phyloP scores from a whole-genome alignment of 2,797 vertebrate species.

The Anas acuta region DNA sequence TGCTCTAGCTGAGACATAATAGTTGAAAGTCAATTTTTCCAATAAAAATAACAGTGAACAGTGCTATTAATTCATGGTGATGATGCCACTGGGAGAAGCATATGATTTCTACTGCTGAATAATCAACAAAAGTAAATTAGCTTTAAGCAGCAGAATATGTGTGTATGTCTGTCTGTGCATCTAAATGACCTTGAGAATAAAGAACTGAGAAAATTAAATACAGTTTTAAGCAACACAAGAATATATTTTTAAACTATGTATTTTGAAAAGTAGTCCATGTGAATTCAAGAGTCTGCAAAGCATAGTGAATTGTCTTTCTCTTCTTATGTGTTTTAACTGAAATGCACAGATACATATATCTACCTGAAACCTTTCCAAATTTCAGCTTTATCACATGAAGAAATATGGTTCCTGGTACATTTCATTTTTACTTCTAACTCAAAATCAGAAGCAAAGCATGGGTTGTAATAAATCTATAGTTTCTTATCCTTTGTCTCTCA shows the following conservation, averaged over 20 bases:
- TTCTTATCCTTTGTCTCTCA: neutral
- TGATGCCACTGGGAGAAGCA: conserved; percentile 32
- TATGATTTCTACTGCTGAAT: conserved; percentile 39
- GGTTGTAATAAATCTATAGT: neutral
- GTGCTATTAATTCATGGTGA: conserved; percentile 52
- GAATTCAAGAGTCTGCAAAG: neutral
- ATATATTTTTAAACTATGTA: neutral
- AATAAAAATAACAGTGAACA: conserved; percentile 46
- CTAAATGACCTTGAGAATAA: conserved; percentile 42
- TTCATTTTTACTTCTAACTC: neutral
- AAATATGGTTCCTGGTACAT: neutral
- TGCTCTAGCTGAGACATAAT: conserved; percentile 42
- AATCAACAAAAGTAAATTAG: conserved; percentile 59
- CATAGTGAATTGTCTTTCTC: neutral
- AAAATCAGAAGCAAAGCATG: neutral
- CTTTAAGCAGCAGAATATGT: conserved; percentile 21
- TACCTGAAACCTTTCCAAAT: neutral
- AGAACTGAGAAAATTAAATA: conserved; percentile 25
- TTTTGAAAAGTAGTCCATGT: neutral
- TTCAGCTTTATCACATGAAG: neutral
- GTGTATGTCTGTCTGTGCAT: neutral
- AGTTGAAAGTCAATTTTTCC: conserved; percentile 52
- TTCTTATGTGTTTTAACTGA: neutral
- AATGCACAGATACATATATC: neutral
- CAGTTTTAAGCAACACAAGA: neutral